A percentile compares a stretch with the other conserved stretches of the same genome.
Conservation (phyloP, 1,140 invertebrate genomes). For the Caenorhabditis brenneri region DNA sequence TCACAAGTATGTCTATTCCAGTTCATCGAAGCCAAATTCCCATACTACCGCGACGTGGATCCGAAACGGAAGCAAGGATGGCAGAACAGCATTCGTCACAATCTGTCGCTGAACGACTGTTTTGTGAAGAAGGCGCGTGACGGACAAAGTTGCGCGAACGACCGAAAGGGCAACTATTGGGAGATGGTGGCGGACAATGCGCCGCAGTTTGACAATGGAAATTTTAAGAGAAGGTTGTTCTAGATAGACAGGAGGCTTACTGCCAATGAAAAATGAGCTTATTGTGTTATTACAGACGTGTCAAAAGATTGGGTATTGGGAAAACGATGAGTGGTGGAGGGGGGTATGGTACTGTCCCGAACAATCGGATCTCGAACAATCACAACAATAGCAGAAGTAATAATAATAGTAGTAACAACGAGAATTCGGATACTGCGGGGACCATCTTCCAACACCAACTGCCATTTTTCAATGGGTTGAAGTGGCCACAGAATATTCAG, state of each 20-base stretch:
- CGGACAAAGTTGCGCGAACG: constrained; percentile 71
- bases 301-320: constrained; percentile 8
- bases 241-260: too few species aligned
- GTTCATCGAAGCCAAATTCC: constrained; percentile 96
- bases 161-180: constrained; percentile 77
- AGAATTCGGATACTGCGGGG: too few species aligned
- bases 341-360: too few species aligned
- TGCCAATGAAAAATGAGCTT: too few species aligned
- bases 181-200: constrained; percentile 81
- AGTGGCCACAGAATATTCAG: constrained; percentile 33
- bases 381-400: too few species aligned
- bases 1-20: too few species aligned
- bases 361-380: too few species aligned
- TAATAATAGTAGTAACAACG: too few species aligned
- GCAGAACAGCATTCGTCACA: constrained; percentile 95
- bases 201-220: constrained; percentile 96
- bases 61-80: constrained; percentile 80
- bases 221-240: constrained; percentile 80
- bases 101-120: constrained; percentile 95
- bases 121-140: constrained; percentile 81
- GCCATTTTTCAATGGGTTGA: constrained; percentile 36
- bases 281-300: neutral
- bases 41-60: constrained; percentile 85
- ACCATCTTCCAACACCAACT: constrained; percentile 10
- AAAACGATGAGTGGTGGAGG: neutral